phyloP scores from a whole-genome alignment of 2,888 invertebrate genomes.

The Macrostomum cliftonense region DNA sequence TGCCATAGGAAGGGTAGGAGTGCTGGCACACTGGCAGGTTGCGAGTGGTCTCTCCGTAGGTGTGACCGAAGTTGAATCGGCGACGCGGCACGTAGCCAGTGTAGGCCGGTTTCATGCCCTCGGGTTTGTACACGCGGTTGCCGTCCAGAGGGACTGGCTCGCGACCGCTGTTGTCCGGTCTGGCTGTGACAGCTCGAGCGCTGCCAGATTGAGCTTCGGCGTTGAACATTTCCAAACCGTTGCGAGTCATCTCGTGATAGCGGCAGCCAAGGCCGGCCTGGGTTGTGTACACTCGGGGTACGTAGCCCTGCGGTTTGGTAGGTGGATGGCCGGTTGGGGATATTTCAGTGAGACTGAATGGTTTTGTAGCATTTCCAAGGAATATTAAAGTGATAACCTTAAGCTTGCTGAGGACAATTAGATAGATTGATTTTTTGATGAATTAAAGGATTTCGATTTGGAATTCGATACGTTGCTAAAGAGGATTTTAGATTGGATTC shows the following conservation, averaged over 20 bases:
- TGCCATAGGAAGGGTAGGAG: slow-evolving; percentile 18
- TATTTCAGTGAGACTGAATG: background rate
- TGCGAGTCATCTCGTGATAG: slow-evolving; percentile 26
- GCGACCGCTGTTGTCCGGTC: background rate
- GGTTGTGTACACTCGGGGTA: slow-evolving; percentile 31
- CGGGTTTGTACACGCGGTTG: slow-evolving; percentile 12
- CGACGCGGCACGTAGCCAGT: slow-evolving; percentile 36
- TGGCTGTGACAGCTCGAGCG: background rate
- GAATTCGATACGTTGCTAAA: no score
- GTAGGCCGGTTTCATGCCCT: slow-evolving; percentile 37
- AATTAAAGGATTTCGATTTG: no score
- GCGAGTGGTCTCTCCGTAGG: slow-evolving; percentile 36
- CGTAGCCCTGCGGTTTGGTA: slow-evolving; percentile 27
- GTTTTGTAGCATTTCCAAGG: background rate
- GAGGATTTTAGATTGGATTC: no score
- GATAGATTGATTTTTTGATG: no score
- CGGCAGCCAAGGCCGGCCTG: slow-evolving; percentile 31
- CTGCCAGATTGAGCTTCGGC: slow-evolving; percentile 15
- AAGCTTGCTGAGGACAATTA: no score
- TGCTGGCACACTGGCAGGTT: slow-evolving; percentile 30
- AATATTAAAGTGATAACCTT: background rate
- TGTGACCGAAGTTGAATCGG: slow-evolving; percentile 21
- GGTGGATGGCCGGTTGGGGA: no score
- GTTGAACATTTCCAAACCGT: slow-evolving; percentile 27
- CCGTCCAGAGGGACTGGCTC: background rate